A percentile compares a stretch with the other conserved stretches of the same genome.
These are phyloP conservation scores for Thysanoteuthis rhombus DNA, from an alignment of 2,888 invertebrate species.

Conservation along the genomic window DNA sequence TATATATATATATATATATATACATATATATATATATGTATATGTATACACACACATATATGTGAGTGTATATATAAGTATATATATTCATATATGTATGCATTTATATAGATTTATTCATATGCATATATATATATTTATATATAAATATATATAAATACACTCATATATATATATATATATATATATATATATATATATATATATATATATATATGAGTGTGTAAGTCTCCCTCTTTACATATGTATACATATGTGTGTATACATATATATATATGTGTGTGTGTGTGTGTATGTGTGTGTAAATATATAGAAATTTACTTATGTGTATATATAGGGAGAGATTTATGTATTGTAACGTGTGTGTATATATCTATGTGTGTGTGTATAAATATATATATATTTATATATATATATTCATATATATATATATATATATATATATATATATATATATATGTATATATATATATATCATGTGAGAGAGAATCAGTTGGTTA, in stretches of 20 bases:
- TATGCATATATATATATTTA: not conserved
- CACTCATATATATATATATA: not conserved
- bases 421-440: not conserved
- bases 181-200: not conserved
- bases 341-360: no score
- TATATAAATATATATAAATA: not conserved
- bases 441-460: no score
- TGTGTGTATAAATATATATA: not conserved
- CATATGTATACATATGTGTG: not conserved
- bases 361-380: not conserved
- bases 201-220: not conserved
- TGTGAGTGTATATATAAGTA: not conserved
- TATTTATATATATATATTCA: not conserved
- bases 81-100: not conserved
- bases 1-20: not conserved
- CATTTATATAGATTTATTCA: not conserved
- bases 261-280: not conserved
- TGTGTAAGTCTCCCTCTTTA: not conserved
- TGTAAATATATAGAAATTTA: no score
- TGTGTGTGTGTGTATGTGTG: not conserved
- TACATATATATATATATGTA: not conserved
- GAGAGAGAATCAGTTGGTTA: no score
- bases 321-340: no score
- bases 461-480: no score
- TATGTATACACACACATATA: not conserved